Conservation (phyloP, 2,888 invertebrate species). For the Penaeus monodon region DNA sequence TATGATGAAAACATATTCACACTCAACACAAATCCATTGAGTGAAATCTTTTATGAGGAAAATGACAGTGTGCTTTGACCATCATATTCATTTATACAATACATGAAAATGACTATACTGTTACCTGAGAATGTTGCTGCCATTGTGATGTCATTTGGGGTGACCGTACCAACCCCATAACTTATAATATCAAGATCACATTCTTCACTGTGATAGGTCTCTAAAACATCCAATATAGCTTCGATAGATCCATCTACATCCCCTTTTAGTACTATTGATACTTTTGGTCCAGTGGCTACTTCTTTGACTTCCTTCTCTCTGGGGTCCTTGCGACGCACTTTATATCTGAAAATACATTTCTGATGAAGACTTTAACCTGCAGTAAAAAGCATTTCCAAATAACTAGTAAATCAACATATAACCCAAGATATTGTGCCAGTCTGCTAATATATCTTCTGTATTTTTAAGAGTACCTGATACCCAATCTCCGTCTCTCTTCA, state of each 20-base stretch:
- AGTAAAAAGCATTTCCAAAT: too few species aligned
- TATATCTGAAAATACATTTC: too few species aligned
- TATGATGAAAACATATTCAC: too few species aligned
- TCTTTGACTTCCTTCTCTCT: slow-evolving; percentile 29
- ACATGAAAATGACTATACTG: slow-evolving; percentile 20
- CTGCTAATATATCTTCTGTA: too few species aligned
- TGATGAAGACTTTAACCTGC: too few species aligned
- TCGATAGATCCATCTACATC: slow-evolving; percentile 98
- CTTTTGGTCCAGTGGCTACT: slow-evolving; percentile 68
- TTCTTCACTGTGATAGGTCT: slow-evolving; percentile 82
- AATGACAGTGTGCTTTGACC: too few species aligned
- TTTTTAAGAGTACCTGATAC: slow-evolving; percentile 41
- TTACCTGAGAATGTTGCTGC: slow-evolving; percentile 80
- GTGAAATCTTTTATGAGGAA: too few species aligned
- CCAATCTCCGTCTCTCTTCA: slow-evolving; percentile 42
- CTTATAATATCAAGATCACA: slow-evolving; percentile 88
- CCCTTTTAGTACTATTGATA: slow-evolving; percentile 80
- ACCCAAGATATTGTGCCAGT: too few species aligned
- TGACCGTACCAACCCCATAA: slow-evolving; percentile 90
- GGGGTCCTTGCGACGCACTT: background rate
- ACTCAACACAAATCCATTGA: too few species aligned
- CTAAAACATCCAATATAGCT: slow-evolving; percentile 90
- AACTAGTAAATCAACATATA: too few species aligned
- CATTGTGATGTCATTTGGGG: slow-evolving; percentile 85
- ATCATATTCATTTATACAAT: too few species aligned